A percentile compares a stretch with the other conserved stretches of the same genome.
These are phyloP conservation scores for Lycaon pictus DNA, from an alignment of 2,113 vertebrate genomes.

Conservation along the genomic window DNA sequence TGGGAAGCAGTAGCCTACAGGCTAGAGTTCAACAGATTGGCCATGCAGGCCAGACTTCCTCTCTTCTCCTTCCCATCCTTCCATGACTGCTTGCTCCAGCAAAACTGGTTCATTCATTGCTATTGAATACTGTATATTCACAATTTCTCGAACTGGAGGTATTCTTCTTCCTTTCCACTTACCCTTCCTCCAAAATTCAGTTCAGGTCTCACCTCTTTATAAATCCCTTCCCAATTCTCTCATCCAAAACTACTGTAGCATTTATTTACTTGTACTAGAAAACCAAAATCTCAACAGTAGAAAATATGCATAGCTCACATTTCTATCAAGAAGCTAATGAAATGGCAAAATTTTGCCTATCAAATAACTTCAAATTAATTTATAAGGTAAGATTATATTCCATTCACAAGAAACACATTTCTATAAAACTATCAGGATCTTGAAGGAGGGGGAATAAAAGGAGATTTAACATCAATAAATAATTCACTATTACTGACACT, in stretches of 20 bases:
- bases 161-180: not conserved
- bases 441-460: not conserved
- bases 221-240: slow-evolving; percentile 29
- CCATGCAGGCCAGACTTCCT: not conserved
- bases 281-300: slow-evolving; percentile 10
- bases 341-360: slow-evolving; percentile 37
- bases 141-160: slow-evolving; percentile 36
- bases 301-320: not conserved
- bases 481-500: slow-evolving; percentile 45
- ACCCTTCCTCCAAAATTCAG: not conserved
- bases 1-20: not conserved
- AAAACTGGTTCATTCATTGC: not conserved
- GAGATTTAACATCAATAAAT: slow-evolving; percentile 55
- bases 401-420: slow-evolving; percentile 13
- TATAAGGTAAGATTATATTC: slow-evolving; percentile 50
- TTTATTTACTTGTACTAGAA: slow-evolving; percentile 40
- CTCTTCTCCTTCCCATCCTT: not conserved
- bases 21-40: not conserved
- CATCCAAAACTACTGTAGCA: not conserved
- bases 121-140: not conserved
- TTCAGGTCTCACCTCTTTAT: not conserved
- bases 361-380: slow-evolving; percentile 41
- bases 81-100: not conserved
- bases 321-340: not conserved
- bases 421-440: slow-evolving; percentile 36